A percentile compares a stretch with the other conserved stretches of the same genome.
These are phyloP conservation scores for Falco cherrug DNA, from an alignment of 2,797 vertebrate species.

Conservation along the genomic window DNA sequence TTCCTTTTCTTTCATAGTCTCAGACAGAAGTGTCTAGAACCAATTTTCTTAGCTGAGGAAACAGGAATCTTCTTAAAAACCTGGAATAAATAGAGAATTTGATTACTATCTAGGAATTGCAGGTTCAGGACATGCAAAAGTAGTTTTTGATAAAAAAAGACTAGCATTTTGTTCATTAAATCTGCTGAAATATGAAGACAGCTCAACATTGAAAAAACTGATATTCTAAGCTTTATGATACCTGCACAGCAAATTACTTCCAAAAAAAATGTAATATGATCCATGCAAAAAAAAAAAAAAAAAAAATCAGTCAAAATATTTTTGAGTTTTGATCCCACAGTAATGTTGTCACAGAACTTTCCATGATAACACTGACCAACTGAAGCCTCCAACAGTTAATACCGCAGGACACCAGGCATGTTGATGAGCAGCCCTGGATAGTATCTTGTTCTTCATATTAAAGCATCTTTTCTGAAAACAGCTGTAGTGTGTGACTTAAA, in stretches of 20 bases:
- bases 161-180: neutral
- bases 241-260: neutral
- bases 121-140: neutral
- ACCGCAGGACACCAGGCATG: neutral
- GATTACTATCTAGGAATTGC: neutral
- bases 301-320: neutral
- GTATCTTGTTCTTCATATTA: neutral
- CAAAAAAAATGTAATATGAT: neutral
- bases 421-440: neutral
- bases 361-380: neutral
- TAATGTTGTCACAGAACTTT: neutral
- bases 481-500: neutral
- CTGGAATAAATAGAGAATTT: slow-evolving; percentile 61
- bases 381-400: neutral
- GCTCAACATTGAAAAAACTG: neutral
- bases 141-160: neutral
- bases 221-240: neutral
- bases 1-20: slow-evolving; percentile 49
- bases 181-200: neutral
- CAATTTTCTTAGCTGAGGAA: neutral
- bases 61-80: slow-evolving; percentile 6
- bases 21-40: neutral
- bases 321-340: neutral
- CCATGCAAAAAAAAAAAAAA: neutral
- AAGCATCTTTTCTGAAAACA: neutral